These are phyloP conservation scores for Albula glossodonta DNA, from an alignment of 2,113 vertebrate genomes.

Conservation along the genomic window DNA sequence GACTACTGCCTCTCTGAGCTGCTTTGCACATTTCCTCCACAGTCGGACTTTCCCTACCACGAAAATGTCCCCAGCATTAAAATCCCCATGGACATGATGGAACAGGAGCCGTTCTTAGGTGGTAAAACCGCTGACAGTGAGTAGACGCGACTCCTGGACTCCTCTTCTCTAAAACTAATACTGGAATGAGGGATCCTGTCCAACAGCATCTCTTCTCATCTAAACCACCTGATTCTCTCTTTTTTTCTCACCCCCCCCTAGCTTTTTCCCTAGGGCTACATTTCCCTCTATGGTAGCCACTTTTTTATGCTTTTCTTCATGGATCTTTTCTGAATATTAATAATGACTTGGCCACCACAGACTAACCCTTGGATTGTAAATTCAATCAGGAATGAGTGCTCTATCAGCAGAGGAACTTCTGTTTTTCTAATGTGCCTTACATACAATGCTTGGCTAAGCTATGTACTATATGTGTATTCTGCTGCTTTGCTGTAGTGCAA, in stretches of 20 bases:
- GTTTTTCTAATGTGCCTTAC: neutral
- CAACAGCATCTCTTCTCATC: neutral
- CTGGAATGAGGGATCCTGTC: neutral
- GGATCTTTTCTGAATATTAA: neutral
- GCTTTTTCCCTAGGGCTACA: neutral
- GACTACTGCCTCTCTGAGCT: conserved; percentile 59
- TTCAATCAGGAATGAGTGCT: neutral
- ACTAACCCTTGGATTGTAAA: neutral
- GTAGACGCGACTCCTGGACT: conserved; percentile 68
- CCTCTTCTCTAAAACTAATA: conserved; percentile 53
- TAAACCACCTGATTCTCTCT: neutral
- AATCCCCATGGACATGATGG: conserved; percentile 98
- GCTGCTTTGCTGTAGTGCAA: neutral
- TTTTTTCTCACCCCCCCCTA: neutral
- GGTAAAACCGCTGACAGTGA: conserved; percentile 92
- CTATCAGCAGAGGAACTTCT: neutral
- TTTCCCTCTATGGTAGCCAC: neutral
- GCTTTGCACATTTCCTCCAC: conserved; percentile 77
- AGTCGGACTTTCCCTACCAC: conserved; percentile 94
- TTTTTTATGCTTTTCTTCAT: neutral
- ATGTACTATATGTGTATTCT: neutral
- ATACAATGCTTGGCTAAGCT: neutral
- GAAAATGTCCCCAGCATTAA: conserved; percentile 97
- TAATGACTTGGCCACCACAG: too few relatives aligned
- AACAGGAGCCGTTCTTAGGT: conserved; percentile 92